These are phyloP conservation scores for Cheilosia variabilis DNA, from an alignment of 2,888 invertebrate species.

Conservation along the genomic window DNA sequence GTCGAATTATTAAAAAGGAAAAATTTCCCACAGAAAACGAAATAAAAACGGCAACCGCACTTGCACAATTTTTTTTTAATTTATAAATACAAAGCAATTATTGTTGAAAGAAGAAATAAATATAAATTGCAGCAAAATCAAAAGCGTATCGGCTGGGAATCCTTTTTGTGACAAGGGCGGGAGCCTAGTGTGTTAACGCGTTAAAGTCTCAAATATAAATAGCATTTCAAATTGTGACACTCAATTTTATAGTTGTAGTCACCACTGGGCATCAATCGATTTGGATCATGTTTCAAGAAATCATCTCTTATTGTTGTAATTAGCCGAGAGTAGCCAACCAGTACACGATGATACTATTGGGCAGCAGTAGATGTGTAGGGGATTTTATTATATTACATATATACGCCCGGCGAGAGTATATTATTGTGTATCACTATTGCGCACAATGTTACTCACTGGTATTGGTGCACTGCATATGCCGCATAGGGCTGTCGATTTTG, in stretches of 20 bases:
- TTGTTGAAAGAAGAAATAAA: neutral
- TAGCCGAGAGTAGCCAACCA: constrained; percentile 31
- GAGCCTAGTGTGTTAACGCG: constrained; percentile 46
- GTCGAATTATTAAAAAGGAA: neutral
- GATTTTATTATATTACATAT: constrained; percentile 42
- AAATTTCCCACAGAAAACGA: neutral
- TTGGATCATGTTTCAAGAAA: constrained; percentile 58
- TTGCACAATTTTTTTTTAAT: neutral
- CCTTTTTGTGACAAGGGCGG: neutral
- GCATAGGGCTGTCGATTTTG: constrained; percentile 11
- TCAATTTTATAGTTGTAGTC: constrained; percentile 45
- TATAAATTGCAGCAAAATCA: neutral
- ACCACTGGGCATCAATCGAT: constrained; percentile 63
- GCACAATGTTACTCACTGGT: constrained; percentile 8
- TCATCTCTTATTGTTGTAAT: constrained; percentile 60
- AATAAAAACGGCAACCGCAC: constrained; percentile 3
- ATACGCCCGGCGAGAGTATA: constrained; percentile 6
- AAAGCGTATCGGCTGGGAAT: neutral
- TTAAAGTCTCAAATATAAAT: constrained; percentile 58
- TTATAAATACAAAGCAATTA: neutral
- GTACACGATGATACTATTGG: constrained; percentile 54
- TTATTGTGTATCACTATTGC: constrained; percentile 13
- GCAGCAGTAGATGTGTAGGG: constrained; percentile 42
- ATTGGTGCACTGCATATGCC: constrained; percentile 18
- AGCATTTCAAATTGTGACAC: constrained; percentile 45